These are phyloP conservation scores for Dinothrombium tinctorium DNA, from an alignment of 1,140 invertebrate species.

Conservation along the genomic window DNA sequence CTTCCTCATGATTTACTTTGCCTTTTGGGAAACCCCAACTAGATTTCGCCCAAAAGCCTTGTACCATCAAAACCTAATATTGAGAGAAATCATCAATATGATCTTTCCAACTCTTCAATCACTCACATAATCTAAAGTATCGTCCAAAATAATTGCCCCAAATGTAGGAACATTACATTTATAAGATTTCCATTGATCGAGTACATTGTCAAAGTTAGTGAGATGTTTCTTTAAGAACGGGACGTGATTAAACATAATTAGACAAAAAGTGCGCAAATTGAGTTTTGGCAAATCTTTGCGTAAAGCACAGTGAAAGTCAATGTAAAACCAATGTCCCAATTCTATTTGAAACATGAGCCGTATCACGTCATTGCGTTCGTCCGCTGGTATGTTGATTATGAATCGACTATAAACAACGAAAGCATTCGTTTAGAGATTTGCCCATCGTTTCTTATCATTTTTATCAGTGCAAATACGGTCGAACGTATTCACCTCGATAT, in stretches of 20 bases:
- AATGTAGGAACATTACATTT: slow-evolving; percentile 84
- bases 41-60: slow-evolving; percentile 73
- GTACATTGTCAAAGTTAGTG: slow-evolving; percentile 43
- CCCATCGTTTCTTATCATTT: no score
- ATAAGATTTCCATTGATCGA: slow-evolving; percentile 77
- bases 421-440: no score
- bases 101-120: background rate
- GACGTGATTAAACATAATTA: slow-evolving; percentile 48
- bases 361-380: slow-evolving; percentile 63
- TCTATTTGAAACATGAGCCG: slow-evolving; percentile 89
- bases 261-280: slow-evolving; percentile 58
- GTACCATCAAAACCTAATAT: slow-evolving; percentile 54
- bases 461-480: no score
- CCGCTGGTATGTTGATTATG: slow-evolving; percentile 74
- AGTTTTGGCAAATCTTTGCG: slow-evolving; percentile 30
- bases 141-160: slow-evolving; percentile 75
- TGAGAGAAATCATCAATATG: slow-evolving; percentile 8
- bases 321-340: slow-evolving; percentile 88
- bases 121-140: slow-evolving; percentile 38
- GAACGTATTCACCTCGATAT: no score
- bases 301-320: slow-evolving; percentile 62
- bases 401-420: slow-evolving; percentile 40
- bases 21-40: slow-evolving; percentile 97
- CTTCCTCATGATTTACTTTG: slow-evolving; percentile 86
- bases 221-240: slow-evolving; percentile 51